Percentiles rank a stretch among this genome's conserved stretches.
phyloP scores from a whole-genome alignment of 2,113 vertebrate genomes.

The Eretmochelys imbricata region DNA sequence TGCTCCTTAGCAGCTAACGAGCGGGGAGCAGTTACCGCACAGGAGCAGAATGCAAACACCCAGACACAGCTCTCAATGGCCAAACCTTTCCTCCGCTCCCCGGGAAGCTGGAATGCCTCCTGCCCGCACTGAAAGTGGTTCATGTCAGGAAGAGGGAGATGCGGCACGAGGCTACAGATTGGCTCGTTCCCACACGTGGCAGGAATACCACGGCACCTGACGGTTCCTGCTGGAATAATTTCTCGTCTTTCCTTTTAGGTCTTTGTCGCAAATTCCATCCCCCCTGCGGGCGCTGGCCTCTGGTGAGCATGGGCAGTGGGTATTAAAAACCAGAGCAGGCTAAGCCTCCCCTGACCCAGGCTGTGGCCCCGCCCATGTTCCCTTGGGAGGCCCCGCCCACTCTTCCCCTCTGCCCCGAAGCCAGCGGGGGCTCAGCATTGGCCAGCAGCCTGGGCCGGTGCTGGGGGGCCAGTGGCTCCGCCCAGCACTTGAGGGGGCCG shows the following conservation, averaged over 20 bases:
- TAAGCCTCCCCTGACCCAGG: no score
- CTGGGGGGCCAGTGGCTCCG: no score
- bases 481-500: no score
- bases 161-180: no score
- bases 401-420: no score
- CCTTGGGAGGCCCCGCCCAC: no score
- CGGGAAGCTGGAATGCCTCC: background rate
- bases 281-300: accelerated
- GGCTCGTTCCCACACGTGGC: background rate
- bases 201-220: background rate
- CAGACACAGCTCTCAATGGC: background rate
- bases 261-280: background rate
- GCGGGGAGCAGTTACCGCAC: background rate
- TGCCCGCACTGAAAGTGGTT: background rate
- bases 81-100: background rate
- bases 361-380: no score
- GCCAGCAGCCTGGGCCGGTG: no score
- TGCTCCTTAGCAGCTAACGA: background rate
- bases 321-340: no score
- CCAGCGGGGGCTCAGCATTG: no score
- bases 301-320: background rate
- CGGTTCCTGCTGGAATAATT: accelerated
- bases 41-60: conserved; percentile 12
- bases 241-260: background rate
- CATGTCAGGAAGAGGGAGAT: background rate